Percentiles rank a stretch among this genome's conserved stretches.
Conservation (phyloP, 2,888 invertebrate species). For the Blera fallax region DNA sequence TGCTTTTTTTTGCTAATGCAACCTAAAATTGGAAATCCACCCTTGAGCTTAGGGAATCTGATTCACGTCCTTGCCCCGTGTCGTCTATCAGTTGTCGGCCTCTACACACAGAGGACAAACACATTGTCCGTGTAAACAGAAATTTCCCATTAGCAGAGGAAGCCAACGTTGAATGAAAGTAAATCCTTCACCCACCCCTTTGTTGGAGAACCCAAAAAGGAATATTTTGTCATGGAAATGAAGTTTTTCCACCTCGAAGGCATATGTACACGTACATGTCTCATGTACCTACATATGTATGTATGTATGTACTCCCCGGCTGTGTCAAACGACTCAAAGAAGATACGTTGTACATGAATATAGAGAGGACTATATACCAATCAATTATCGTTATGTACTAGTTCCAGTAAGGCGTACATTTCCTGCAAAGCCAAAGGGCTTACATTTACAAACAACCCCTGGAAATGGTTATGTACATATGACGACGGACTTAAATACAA, state of each 20-base stretch:
- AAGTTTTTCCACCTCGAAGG: slow-evolving; percentile 66
- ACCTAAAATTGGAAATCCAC: slow-evolving; percentile 50
- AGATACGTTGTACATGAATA: slow-evolving; percentile 6
- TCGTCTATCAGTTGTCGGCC: slow-evolving; percentile 24
- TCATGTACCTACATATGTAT: slow-evolving; percentile 17
- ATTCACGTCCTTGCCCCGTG: slow-evolving; percentile 30
- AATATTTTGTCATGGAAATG: slow-evolving; percentile 67
- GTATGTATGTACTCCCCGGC: slow-evolving; percentile 10
- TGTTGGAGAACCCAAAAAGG: slow-evolving; percentile 9
- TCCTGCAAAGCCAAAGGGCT: slow-evolving; percentile 48
- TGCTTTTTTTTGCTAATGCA: background rate
- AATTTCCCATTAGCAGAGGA: slow-evolving; percentile 70
- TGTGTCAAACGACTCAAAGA: slow-evolving; percentile 33
- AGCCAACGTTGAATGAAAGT: slow-evolving; percentile 61
- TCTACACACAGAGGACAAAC: slow-evolving; percentile 19
- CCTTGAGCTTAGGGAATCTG: slow-evolving; percentile 53
- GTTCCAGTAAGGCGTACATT: slow-evolving; percentile 46
- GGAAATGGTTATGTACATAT: slow-evolving; percentile 21
- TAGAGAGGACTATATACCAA: slow-evolving; percentile 39
- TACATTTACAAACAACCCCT: slow-evolving; percentile 60
- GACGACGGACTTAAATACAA: background rate
- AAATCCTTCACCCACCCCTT: slow-evolving; percentile 53
- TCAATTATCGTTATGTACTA: slow-evolving; percentile 61
- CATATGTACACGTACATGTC: slow-evolving; percentile 24
- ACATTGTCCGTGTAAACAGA: slow-evolving; percentile 63